Evolutionary conservation across 2,113 vertebrate species (phyloP), one percentile per base, ranked within the genome.

Genomic region (Pyxicephalus adspersus): DNA sequence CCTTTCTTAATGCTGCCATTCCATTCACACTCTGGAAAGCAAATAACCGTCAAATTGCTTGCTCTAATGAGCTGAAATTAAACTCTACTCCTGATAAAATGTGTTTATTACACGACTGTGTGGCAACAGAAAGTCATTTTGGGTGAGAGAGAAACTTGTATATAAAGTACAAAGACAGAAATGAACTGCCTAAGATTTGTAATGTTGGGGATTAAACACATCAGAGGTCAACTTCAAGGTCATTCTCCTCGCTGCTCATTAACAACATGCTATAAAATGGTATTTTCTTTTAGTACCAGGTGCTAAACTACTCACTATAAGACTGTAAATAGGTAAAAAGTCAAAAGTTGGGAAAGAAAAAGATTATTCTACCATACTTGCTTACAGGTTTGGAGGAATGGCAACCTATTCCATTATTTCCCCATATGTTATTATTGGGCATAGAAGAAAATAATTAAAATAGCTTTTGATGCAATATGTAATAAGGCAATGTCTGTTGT

Each of bases 51-150:
- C 83, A 89, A 89, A 90, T 88, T 90, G 87, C 87, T 84, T 86
- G 86, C 86, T 90, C 87, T 89, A 89, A 88, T 90, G 86, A 88
- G 80, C 81, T 81, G 85, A 90, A 90, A 90, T 90, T 90, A 88
- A 90, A 87, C 86, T 85, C 0, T 74, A 86, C 83, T 83, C 83
- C 84, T 88, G 83, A 86, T 86, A 87, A 88, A 87, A 88, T 83
- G 77, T 80, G 61, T 79, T 88, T 86, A 87, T 83, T 85, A 63
- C 61, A 57, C 22, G 20, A 66, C 85, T 87, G 73, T 84, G 81
- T 83, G 84, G 63, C 83, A 81, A 65, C 81, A 79, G 83, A 85
- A 85, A 84, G 75, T 84, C 5, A 1, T 67, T 70, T 85, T 83
- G 87, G 80, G 75, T 84, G 68, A 78, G 83, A 81, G 63, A 61